These are phyloP conservation scores for Manis crassicaudata DNA, from an alignment of 2,797 vertebrate genomes.

Conservation along the genomic window DNA sequence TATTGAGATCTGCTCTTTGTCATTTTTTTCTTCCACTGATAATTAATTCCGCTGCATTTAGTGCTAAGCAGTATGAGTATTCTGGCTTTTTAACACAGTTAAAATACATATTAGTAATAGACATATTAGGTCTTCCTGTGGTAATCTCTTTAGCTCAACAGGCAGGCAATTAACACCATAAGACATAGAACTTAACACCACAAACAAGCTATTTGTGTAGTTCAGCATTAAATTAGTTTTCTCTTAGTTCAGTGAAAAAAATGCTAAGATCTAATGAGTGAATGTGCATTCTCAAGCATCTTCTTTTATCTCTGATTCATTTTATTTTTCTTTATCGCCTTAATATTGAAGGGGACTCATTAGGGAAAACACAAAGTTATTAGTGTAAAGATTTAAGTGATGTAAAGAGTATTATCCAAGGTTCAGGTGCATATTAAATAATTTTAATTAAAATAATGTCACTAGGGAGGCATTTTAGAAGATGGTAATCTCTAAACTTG, in stretches of 20 bases:
- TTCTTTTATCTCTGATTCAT: conserved; percentile 48
- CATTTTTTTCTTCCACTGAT: neutral
- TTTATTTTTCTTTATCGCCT: conserved; percentile 44
- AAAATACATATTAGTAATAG: neutral
- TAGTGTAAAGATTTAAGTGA: conserved; percentile 26
- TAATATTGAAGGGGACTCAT: conserved; percentile 31
- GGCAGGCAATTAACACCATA: conserved; percentile 41
- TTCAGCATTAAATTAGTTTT: conserved; percentile 55
- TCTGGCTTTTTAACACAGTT: neutral
- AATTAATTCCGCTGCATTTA: neutral
- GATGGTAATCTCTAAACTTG: neutral
- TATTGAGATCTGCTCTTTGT: neutral
- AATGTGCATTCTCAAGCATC: conserved; percentile 36
- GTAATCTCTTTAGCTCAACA: conserved; percentile 50
- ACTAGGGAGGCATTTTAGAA: neutral
- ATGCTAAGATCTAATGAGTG: conserved; percentile 30
- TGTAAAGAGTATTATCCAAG: neutral
- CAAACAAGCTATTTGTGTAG: conserved; percentile 17
- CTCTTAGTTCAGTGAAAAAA: conserved; percentile 45
- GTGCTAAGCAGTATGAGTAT: neutral
- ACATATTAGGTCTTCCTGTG: conserved; percentile 8
- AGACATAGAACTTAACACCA: neutral
- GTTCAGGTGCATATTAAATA: neutral
- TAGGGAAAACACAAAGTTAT: conserved; percentile 45
- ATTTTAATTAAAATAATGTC: conserved; percentile 63